Conservation (phyloP, 2,797 vertebrate genomes). For the Iguana delicatissima region DNA sequence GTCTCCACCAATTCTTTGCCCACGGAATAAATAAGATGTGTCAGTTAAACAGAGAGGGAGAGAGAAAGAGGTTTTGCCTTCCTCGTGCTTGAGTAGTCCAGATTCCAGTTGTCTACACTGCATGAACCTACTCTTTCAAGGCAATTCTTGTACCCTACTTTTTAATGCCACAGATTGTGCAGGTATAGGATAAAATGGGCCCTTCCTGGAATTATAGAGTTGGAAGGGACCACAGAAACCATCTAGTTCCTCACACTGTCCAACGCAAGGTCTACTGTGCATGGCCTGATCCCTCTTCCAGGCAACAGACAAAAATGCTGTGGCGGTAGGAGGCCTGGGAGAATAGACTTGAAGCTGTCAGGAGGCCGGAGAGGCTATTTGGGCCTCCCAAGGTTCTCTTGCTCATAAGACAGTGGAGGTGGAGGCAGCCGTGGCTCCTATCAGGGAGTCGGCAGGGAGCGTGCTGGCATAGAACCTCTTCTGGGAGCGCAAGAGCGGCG, state of each 20-base stretch:
- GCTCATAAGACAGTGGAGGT: conserved; percentile 75
- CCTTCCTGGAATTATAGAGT: background rate
- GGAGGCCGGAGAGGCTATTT: background rate
- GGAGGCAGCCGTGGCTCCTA: conserved; percentile 38
- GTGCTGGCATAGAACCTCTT: conserved; percentile 83
- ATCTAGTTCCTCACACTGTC: accelerated
- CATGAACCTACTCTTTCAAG: too few species aligned
- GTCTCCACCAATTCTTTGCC: background rate
- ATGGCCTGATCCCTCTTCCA: accelerated
- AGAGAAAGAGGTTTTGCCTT: background rate
- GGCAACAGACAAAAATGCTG: accelerated
- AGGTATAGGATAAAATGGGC: background rate
- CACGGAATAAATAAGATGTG: conserved; percentile 17
- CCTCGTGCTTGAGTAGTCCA: background rate
- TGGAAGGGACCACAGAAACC: background rate
- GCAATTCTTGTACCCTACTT: background rate
- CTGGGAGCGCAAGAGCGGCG: conserved; percentile 89
- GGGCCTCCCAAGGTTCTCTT: background rate
- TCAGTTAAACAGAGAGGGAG: background rate
- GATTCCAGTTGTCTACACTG: background rate
- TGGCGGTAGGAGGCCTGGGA: too few species aligned
- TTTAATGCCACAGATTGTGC: background rate
- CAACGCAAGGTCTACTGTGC: too few species aligned
- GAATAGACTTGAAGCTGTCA: background rate
- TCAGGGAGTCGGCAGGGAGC: background rate